phyloP scores from a whole-genome alignment of 2,888 invertebrate species.

The Neoscelio sp. region DNA sequence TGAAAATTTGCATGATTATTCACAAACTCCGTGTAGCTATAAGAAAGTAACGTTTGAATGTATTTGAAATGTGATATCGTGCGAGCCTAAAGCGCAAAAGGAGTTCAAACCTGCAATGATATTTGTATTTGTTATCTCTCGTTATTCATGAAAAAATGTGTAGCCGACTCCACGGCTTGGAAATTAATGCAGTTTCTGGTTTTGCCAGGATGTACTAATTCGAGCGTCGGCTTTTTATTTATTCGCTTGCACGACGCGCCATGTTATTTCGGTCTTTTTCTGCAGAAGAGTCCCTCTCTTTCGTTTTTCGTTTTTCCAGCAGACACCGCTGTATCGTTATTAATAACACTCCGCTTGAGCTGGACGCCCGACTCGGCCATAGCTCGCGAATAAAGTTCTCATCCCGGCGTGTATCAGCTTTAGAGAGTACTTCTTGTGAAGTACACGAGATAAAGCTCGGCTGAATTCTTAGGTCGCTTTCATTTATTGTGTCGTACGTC shows the following conservation, averaged over 20 bases:
- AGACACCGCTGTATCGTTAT: conserved; percentile 55
- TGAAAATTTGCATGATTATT: conserved; percentile 1
- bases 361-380: conserved; percentile 33
- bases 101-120: conserved; percentile 32
- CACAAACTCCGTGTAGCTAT: not conserved
- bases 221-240: conserved; percentile 74
- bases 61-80: conserved; percentile 1
- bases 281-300: conserved; percentile 17
- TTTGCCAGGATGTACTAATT: conserved; percentile 75
- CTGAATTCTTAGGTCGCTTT: conserved; percentile 29
- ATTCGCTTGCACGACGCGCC: conserved; percentile 63
- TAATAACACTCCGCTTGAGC: conserved; percentile 61
- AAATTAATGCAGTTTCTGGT: conserved; percentile 76
- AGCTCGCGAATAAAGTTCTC: conserved; percentile 48
- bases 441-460: conserved; percentile 8
- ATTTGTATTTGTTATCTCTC: conserved; percentile 50
- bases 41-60: not conserved
- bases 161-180: conserved; percentile 52
- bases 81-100: conserved; percentile 9
- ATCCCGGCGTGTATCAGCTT: conserved; percentile 40
- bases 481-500: not conserved
- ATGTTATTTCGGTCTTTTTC: conserved; percentile 58
- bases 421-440: conserved; percentile 35
- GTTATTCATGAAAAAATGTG: conserved; percentile 50
- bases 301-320: conserved; percentile 53